Evolutionary conservation across 2,113 vertebrate species (phyloP).

Genomic region (Oceanodroma tethys): DNA sequence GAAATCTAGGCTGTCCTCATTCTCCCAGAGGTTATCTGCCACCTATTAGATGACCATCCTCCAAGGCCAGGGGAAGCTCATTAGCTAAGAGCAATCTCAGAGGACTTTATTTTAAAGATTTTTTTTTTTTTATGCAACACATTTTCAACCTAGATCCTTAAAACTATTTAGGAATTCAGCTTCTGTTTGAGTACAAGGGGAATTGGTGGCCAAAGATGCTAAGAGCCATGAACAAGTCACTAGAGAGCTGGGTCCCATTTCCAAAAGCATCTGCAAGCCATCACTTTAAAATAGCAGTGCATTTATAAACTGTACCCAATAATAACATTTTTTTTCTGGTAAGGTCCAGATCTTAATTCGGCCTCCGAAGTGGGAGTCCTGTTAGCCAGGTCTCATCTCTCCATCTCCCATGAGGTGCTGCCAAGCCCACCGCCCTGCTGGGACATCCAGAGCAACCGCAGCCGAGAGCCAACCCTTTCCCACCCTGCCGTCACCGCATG

Average conservation of each 20-base stretch:
- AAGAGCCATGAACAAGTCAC: background rate
- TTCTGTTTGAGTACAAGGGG: background rate
- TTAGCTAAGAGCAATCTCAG: background rate
- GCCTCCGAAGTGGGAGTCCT: background rate
- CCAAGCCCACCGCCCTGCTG: background rate
- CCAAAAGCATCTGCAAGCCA: background rate
- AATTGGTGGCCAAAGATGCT: background rate
- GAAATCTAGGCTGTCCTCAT: conserved; percentile 30
- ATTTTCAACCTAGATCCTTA: background rate
- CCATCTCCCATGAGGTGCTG: background rate
- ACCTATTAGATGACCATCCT: background rate
- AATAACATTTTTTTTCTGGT: background rate
- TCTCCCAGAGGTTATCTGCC: background rate
- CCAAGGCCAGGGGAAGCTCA: background rate
- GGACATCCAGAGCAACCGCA: background rate
- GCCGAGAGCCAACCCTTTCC: background rate
- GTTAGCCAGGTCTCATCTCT: background rate
- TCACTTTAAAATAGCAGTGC: background rate
- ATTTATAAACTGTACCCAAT: background rate
- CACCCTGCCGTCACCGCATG: fast-evolving
- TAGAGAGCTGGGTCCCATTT: background rate
- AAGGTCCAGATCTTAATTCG: background rate
- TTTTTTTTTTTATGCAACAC: background rate
- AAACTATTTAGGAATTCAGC: background rate
- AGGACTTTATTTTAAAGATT: background rate